Evolutionary conservation across 2,888 invertebrate species (phyloP).

Genomic region (Napeogenes inachia): DNA sequence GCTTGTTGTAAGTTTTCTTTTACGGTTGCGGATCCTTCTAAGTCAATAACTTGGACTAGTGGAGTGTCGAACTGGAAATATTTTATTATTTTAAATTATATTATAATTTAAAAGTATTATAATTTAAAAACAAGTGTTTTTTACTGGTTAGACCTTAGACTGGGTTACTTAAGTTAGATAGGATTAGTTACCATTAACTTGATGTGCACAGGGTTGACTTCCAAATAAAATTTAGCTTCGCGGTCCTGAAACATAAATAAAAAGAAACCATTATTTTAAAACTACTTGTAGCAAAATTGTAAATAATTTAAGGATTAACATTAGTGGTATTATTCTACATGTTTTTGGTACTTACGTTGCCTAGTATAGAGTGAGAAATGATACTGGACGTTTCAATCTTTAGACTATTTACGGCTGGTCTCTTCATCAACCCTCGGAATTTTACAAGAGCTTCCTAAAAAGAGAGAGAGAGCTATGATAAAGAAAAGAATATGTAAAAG

Average conservation of each 20-base stretch:
- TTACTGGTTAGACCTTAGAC: too few species aligned
- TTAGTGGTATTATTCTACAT: background rate
- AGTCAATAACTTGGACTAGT: constrained; percentile 72
- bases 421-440: constrained; percentile 45
- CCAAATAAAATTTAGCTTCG: constrained; percentile 55
- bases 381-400: constrained; percentile 55
- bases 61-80: constrained; percentile 57
- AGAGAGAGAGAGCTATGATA: background rate
- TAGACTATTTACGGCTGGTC: constrained; percentile 47
- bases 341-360: constrained; percentile 47
- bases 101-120: background rate
- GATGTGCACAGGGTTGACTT: constrained; percentile 55
- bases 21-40: constrained; percentile 65
- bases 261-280: background rate
- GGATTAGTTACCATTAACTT: constrained; percentile 52
- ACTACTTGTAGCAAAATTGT: too few species aligned
- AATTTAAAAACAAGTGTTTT: too few species aligned
- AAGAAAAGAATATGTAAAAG: too few species aligned
- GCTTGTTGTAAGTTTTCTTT: constrained; percentile 72
- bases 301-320: too few species aligned
- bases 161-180: too few species aligned
- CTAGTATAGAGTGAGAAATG: constrained; percentile 54
- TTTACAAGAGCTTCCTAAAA: constrained; percentile 57
- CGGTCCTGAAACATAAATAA: constrained; percentile 50
- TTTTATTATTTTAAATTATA: background rate